Base-by-base conservation (phyloP, 2,113 vertebrate genomes). In the Pyrgilauda ruficollis region DNA sequence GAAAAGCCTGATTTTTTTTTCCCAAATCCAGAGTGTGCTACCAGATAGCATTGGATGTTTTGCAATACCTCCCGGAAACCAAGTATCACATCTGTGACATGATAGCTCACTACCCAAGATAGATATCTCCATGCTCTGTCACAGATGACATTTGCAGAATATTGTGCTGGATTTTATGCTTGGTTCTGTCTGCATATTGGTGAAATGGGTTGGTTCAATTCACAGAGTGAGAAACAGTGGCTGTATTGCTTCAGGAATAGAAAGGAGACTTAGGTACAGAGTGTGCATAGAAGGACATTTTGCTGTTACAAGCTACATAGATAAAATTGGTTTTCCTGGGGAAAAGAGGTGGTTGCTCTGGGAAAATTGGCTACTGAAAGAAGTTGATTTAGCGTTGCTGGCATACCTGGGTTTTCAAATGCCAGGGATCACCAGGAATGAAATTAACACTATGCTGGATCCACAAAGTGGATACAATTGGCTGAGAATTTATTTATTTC, bases 401-500 rank as follows among this genome's bases (percentile, higher is more conserved):
- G 68, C 63, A 6, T 53, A 76, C 79, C 21, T 88, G 47, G 41
- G 10, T 90, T 93, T 94, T 89, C 86, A 92, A 76, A 93, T 47
- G 73, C 73, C 2, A 2, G 75, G 56, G 35, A 94, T 68, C 59
- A 81, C 61, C 37, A 81, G 62, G 80, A 95, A 81, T 87, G 80
- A 95, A 97, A 84, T 80, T 92, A 69, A 46, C 52, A 35, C 61
- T 56, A 27, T 84, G 27, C 43, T 77, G 49, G 80, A 72, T 73
- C n/a, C 73, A 68, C 12, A 31, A 15, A 37, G 43, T 80, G 2
- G 67, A 6, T 84, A 28, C 77, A 74, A 81, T 95, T 64, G 87
- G 52, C 73, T 92, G 56, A 87, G 86, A 92, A 86, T 83, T 81
- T 79, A 58, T 84, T 94, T 94, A 63, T 81, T 93, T 94, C 69